Conservation (phyloP, 2,888 invertebrate species). For the Drosophila paracracens region DNA sequence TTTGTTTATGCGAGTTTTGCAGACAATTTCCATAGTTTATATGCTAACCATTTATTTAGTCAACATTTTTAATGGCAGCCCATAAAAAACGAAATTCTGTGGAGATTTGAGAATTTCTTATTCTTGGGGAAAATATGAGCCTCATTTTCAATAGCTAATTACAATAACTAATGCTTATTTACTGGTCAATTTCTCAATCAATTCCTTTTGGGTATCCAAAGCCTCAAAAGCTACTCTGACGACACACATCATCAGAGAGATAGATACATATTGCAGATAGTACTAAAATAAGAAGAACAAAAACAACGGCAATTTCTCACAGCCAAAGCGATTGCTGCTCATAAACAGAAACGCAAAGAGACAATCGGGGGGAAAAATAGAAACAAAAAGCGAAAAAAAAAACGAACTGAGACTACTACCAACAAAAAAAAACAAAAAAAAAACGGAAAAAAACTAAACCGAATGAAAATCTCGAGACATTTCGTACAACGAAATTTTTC, state of each 20-base stretch:
- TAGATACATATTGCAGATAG: slow-evolving; percentile 38
- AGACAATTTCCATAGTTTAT: slow-evolving; percentile 24
- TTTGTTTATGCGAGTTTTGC: slow-evolving; percentile 44
- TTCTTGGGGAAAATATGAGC: neutral
- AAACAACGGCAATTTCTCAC: slow-evolving; percentile 58
- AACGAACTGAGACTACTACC: slow-evolving; percentile 36
- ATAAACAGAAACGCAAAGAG: slow-evolving; percentile 72
- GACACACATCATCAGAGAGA: slow-evolving; percentile 32
- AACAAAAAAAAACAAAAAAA: slow-evolving; percentile 36
- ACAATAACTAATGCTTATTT: slow-evolving; percentile 27
- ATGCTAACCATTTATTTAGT: slow-evolving; percentile 29
- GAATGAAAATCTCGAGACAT: slow-evolving; percentile 78
- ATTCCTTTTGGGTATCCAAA: slow-evolving; percentile 27
- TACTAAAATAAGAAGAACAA: slow-evolving; percentile 51
- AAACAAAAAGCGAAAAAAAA: slow-evolving; percentile 47
- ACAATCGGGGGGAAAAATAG: slow-evolving; percentile 43
- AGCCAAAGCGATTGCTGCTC: slow-evolving; percentile 62
- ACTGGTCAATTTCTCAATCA: slow-evolving; percentile 28
- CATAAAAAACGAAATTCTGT: slow-evolving; percentile 30
- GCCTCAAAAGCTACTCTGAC: slow-evolving; percentile 39
- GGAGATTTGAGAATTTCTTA: slow-evolving; percentile 6
- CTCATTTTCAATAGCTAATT: neutral
- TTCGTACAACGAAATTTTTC: slow-evolving; percentile 81
- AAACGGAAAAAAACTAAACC: slow-evolving; percentile 54
- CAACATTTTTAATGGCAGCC: slow-evolving; percentile 28